Base-by-base conservation (phyloP, 1,140 invertebrate genomes). In the Schmidtea mediterranea region DNA sequence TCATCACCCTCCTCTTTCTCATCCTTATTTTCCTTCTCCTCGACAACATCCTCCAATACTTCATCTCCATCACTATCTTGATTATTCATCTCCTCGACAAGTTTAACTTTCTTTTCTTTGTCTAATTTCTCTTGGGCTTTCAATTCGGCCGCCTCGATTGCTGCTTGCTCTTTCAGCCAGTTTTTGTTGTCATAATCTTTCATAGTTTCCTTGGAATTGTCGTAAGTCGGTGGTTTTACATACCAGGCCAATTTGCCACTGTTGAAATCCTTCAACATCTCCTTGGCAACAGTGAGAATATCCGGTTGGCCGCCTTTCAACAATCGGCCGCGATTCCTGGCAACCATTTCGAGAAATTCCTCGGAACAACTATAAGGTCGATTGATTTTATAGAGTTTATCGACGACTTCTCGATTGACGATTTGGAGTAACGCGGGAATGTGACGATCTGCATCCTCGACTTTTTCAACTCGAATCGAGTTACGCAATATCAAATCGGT, bases 231-330 rank as follows among this genome's bases (percentile, higher is more conserved):
- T 10, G 87, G 89, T 46, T 74, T 70, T 1, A 83, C 76, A 71
- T 83, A 95, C 64, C 80, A 95, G 0, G 89, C 89, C 37, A 97
- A 67, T 66, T 87, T 89, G 12, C 90, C 90, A 57, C 92, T 73
- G 67, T 97, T 90, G 77, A 82, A 98, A 64, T 98, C 92, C 71
- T 97, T 98, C 0, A 98, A 68, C 2, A 98, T 75, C 79, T 92
- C 92, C 62, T 80, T 80, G 0, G 92, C 77, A 13, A 80, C 77
- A 43, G 78, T 77, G 43, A 71, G 67, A 10, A 89, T 69, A 68
- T 97, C 86, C 10, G 90, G 82, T 63, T 97, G 86, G 21, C 86
- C 90, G 55, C 84, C 84, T 58, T 92, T 95, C 1, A 92, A 62
- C 38, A 98, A 66, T 68, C 83, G 89, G 10, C 92, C 90, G 22